Evolutionary conservation across 30 jellyfish, hydroid and myxozoan genomes (phyloP), one percentile per base, ranked within the genome.

Genomic region (Phacellophora camtschatica): DNA sequence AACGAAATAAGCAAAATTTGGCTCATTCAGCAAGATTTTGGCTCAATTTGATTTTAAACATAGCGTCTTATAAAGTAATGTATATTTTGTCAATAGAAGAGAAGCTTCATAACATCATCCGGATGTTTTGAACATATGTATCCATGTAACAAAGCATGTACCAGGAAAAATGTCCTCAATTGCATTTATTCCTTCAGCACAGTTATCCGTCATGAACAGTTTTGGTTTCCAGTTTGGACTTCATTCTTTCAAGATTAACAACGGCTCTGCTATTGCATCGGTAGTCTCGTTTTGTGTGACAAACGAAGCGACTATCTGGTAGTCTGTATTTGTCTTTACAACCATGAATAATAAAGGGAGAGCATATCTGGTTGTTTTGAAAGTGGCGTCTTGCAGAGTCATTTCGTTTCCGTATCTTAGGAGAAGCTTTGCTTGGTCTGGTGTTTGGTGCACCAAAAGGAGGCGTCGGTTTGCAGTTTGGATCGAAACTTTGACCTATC

Each of bases 301-400:
- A 45, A 87, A 87, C 66, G 91, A 33, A 34, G 88, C 94, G 15
- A 87, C 96, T 16, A 87, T 59, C 63, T 87, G 96, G 61, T 78
- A 81, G 75, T 87, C 91, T n/a, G 84, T 95, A 63, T 87, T 87
- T n/a, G 96, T 87, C 45, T 87, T 94, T 36, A 87, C 96, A 67
- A 77, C 86, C 34, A 87, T 56, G 61, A 85, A 77, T 35, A 77
- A 70, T 35, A 87, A 37, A 15, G 96, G 96, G 42, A 87, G 80
- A 32, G 96, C 71, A 67, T 82, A 63, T 34, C 79, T 84, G 27
- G 82, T 75, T 37, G 89, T 74, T 25, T 59, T 56, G 68, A 67
- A 83, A 12, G 96, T 87, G 30, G 89, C 88, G 2, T 87, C 96
- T 20, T 86, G 54, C 49, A 87, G 16, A 32, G 58, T 45, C 35